phyloP scores from a whole-genome alignment of 2,888 invertebrate species.

The Uropetala carovei region DNA sequence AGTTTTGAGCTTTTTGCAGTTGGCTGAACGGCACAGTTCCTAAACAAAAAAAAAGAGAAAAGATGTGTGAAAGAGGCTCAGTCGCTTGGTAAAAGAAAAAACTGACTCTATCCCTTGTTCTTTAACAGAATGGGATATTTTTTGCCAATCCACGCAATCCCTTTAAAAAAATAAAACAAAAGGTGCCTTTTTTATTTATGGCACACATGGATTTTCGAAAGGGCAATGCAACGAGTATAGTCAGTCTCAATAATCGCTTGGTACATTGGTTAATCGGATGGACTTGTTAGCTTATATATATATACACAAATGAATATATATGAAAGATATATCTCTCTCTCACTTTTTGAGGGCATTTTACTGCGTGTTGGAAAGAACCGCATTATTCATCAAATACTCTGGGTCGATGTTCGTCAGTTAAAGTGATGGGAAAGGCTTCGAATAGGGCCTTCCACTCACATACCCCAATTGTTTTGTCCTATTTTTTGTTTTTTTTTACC shows the following conservation, averaged over 20 bases:
- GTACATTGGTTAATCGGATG: conserved; percentile 14
- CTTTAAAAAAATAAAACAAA: neutral
- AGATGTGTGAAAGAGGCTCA: neutral
- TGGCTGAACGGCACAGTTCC: conserved; percentile 59
- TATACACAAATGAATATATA: neutral
- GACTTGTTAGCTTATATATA: neutral
- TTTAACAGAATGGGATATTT: neutral
- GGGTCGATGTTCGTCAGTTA: neutral
- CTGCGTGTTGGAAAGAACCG: neutral
- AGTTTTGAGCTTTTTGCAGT: conserved; percentile 48
- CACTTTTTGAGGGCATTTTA: neutral
- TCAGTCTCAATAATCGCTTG: conserved; percentile 5
- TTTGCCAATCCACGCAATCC: neutral
- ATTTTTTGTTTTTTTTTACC: neutral
- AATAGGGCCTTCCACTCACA: neutral
- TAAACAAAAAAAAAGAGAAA: neutral
- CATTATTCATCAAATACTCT: neutral
- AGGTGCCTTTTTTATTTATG: conserved; percentile 13
- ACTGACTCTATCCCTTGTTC: neutral
- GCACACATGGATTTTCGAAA: neutral
- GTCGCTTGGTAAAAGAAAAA: neutral
- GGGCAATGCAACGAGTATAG: neutral
- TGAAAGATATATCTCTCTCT: neutral
- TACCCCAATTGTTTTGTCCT: neutral
- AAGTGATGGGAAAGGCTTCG: neutral